phyloP scores from a whole-genome alignment of 2,797 vertebrate genomes.

The Pangasius mekongensis region DNA sequence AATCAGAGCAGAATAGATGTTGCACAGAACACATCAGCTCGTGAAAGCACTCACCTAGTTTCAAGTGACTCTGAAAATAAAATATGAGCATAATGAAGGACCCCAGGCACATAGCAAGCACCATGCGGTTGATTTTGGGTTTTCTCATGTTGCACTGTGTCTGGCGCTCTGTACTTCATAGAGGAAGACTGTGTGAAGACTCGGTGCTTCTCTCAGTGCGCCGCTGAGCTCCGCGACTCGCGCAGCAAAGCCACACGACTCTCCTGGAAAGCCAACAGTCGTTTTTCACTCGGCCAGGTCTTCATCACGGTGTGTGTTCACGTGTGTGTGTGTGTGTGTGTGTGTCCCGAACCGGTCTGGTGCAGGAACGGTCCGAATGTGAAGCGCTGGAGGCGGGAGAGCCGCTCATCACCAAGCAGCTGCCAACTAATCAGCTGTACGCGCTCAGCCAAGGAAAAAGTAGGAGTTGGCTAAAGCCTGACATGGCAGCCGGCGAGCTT shows the following conservation, averaged over 20 bases:
- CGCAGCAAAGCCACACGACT: constrained; percentile 39
- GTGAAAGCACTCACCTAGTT: constrained; percentile 74
- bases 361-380: neutral
- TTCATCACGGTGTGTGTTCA: constrained; percentile 60
- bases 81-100: constrained; percentile 80
- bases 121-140: constrained; percentile 72
- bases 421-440: constrained; percentile 3
- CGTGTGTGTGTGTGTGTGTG: constrained; percentile 34
- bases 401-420: neutral
- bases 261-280: constrained; percentile 46
- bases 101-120: constrained; percentile 78
- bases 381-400: neutral
- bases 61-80: constrained; percentile 82
- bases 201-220: constrained; percentile 1
- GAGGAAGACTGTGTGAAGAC: neutral
- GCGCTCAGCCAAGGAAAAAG: neutral
- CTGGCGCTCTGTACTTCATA: constrained; percentile 19
- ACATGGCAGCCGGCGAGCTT: constrained; percentile 22
- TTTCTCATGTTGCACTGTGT: constrained; percentile 77
- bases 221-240: constrained; percentile 1
- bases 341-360: constrained; percentile 37
- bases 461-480: neutral
- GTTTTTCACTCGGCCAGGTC: constrained; percentile 43
- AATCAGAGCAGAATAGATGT: neutral
- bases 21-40: neutral